Conservation (phyloP, 2,888 invertebrate genomes). For the Drosophila gaucha region DNA sequence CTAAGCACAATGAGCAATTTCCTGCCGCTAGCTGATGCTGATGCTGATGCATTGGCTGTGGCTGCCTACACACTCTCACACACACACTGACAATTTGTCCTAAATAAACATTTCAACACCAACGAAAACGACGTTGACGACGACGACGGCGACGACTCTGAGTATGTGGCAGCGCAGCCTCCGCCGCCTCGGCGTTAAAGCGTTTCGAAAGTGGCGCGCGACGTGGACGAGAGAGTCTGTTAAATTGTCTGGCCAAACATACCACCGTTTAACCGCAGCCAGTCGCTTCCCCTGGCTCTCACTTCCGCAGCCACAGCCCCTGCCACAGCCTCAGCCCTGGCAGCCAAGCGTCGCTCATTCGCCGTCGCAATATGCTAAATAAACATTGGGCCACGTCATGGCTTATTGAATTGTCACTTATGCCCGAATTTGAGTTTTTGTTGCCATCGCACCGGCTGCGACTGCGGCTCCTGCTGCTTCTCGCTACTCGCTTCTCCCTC, state of each 20-base stretch:
- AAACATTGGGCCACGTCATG: constrained; percentile 82
- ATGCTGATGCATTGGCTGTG: constrained; percentile 14
- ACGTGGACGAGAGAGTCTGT: constrained; percentile 48
- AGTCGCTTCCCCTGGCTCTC: constrained; percentile 24
- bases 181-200: constrained; percentile 58
- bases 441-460: constrained; percentile 41
- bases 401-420: constrained; percentile 84
- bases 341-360: constrained; percentile 75
- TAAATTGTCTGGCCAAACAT: constrained; percentile 71
- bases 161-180: constrained; percentile 46
- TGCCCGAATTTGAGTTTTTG: constrained; percentile 76
- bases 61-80: constrained; percentile 40
- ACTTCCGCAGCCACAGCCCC: constrained; percentile 25
- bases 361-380: constrained; percentile 82
- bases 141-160: constrained; percentile 37
- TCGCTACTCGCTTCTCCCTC: constrained; percentile 1
- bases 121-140: constrained; percentile 50
- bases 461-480: constrained; percentile 5
- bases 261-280: constrained; percentile 73
- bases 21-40: constrained; percentile 70
- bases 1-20: constrained; percentile 78
- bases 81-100: constrained; percentile 73
- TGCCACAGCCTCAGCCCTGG: constrained; percentile 39
- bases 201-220: constrained; percentile 70
- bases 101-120: constrained; percentile 83